phyloP scores from a whole-genome alignment of 2,797 vertebrate species.

The Amazona ochrocephala region DNA sequence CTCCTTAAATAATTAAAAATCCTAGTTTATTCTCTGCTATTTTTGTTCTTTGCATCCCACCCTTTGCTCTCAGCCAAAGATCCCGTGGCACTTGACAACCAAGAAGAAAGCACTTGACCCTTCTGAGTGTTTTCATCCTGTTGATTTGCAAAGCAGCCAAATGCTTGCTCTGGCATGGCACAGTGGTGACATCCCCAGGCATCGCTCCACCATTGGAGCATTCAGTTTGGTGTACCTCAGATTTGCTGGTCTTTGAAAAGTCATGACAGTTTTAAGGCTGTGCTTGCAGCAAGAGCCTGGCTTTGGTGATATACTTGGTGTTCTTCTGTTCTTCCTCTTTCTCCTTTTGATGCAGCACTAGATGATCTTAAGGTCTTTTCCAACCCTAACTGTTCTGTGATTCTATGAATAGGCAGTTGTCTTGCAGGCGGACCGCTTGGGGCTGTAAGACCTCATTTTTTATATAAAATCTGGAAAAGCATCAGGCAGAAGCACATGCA shows the following conservation, averaged over 20 bases:
- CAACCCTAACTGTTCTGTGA: neutral
- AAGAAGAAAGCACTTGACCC: constrained; percentile 33
- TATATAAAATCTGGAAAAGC: neutral
- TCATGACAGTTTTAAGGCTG: neutral
- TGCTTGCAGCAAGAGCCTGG: neutral
- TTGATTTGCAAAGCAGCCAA: neutral
- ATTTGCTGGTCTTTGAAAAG: neutral
- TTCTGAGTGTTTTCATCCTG: constrained; percentile 28
- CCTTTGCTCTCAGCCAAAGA: neutral
- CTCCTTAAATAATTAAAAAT: neutral
- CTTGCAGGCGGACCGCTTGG: neutral
- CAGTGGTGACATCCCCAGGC: neutral
- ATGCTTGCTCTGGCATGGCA: fast-evolving
- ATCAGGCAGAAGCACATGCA: neutral
- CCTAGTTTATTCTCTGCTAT: neutral
- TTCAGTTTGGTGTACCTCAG: fast-evolving
- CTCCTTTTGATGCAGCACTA: neutral
- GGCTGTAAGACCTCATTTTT: neutral
- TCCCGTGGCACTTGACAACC: neutral
- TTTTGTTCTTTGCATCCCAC: neutral
- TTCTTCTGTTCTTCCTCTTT: neutral
- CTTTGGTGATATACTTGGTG: neutral
- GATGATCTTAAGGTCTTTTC: neutral
- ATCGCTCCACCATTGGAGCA: neutral
- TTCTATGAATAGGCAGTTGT: neutral